A percentile compares a stretch with the other conserved stretches of the same genome.
Evolutionary conservation across 2,797 vertebrate genomes (phyloP).

Genomic region (Hypotaenidia okinawae): DNA sequence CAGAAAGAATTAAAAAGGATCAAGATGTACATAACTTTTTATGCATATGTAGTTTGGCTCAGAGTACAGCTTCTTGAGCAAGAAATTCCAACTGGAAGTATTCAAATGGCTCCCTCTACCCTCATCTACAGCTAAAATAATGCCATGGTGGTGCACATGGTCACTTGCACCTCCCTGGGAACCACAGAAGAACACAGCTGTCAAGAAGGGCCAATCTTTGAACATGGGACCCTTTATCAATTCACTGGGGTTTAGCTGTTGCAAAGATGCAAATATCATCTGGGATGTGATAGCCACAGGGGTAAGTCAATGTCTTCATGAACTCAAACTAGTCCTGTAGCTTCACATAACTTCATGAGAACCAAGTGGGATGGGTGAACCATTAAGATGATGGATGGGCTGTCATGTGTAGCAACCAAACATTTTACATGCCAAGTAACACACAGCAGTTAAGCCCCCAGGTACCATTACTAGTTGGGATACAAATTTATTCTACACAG

Average conservation of each 20-base stretch:
- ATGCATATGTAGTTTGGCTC: slow-evolving; percentile 3
- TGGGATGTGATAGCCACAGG: neutral
- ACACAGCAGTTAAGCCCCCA: neutral
- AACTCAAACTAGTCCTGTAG: neutral
- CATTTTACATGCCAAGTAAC: neutral
- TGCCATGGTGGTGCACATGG: neutral
- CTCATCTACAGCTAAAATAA: neutral
- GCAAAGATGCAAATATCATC: neutral
- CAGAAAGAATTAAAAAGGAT: slow-evolving; percentile 12
- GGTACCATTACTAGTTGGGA: neutral
- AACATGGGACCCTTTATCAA: neutral
- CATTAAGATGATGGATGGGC: neutral
- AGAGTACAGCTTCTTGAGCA: neutral
- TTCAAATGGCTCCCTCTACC: neutral
- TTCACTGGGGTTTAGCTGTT: neutral
- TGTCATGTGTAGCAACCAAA: neutral
- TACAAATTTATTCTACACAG: neutral
- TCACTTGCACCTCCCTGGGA: neutral
- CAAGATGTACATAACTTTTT: neutral
- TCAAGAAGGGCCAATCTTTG: neutral
- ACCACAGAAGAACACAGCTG: neutral
- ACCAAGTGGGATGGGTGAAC: neutral
- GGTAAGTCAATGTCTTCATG: neutral
- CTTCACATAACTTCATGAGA: neutral
- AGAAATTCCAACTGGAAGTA: neutral